Evolutionary conservation across 2,797 vertebrate species (phyloP), one percentile per base, ranked within the genome.

Genomic region (Ambastaia sidthimunki): DNA sequence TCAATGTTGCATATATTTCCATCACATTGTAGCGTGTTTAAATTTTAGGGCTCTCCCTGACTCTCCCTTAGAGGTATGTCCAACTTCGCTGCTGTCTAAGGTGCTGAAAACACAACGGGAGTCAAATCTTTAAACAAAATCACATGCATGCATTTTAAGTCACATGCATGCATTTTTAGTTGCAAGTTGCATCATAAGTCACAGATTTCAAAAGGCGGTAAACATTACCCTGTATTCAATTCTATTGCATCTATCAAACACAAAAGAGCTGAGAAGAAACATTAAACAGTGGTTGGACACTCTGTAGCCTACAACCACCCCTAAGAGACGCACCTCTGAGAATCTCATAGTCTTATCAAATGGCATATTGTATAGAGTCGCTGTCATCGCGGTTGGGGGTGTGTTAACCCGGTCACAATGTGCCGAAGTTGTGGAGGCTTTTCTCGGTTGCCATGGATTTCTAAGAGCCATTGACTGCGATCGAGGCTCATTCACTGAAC

Each of bases 381-480:
- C 90, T 89, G 90, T 91, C 90, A 89, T 87, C 85, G 83, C 63
- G 84, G 67, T 82, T 60, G 84, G 62, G 85, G 78, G 86, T 67
- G 88, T 79, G 85, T 88, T 88, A 92, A 92, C 91, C 90, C 90
- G 89, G 90, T 93, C 90, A 92, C 91, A 84, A 86, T 89, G 88
- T 74, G 83, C 88, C 85, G 88, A 93, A 93, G 92, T 94, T 92
- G 90, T 89, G 89, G 85, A 81, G 86, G 81, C 86, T 85, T 88
- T 85, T 65, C 86, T 50, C 85, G 88, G 93, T 94, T 94, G 93
- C 92, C 92, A 94, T 93, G 93, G 92, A 80, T 81, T 90, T 90
- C 72, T 89, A 86, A 90, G 91, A 88, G 89, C 92, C 86, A 92
- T 93, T 93, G 92, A 93, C 87, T 87, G 89, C 88, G 85, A 88